phyloP scores from a whole-genome alignment of 2,113 vertebrate species.

The Isurus oxyrinchus region DNA sequence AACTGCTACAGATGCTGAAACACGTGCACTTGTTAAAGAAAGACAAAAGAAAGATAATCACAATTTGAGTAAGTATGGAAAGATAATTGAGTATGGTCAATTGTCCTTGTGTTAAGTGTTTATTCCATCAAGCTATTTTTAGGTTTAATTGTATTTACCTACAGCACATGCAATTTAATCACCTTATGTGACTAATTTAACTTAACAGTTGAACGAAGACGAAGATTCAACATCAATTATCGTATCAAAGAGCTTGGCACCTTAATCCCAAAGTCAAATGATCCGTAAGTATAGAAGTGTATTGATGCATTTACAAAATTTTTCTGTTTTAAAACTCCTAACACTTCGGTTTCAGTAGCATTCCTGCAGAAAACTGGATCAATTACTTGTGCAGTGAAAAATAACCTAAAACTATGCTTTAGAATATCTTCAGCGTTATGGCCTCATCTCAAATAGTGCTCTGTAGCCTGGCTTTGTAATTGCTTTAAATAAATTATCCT shows the following conservation, averaged over 20 bases:
- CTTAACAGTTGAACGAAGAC: conserved; percentile 86
- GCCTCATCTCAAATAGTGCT: neutral
- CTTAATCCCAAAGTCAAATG: conserved; percentile 94
- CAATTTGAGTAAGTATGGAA: conserved; percentile 79
- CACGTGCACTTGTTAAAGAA: conserved; percentile 84
- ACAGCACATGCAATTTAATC: neutral
- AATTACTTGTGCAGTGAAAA: neutral
- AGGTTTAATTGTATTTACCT: neutral
- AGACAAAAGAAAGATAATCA: conserved; percentile 98
- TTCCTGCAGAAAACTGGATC: neutral
- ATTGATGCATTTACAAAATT: neutral
- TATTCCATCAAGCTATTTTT: neutral
- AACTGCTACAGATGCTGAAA: conserved; percentile 74
- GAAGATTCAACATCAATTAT: conserved; percentile 98
- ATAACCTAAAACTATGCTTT: neutral
- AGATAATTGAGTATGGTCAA: neutral
- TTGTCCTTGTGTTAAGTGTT: neutral
- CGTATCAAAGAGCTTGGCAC: conserved; percentile 97
- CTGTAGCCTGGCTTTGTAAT: neutral
- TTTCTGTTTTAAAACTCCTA: neutral
- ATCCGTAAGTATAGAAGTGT: conserved; percentile 72
- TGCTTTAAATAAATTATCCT: neutral
- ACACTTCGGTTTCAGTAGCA: neutral
- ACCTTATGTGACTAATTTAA: conserved; percentile 49
- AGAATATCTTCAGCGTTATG: neutral